Conservation (phyloP, 1,140 invertebrate genomes). For the Drosophila saltans region DNA sequence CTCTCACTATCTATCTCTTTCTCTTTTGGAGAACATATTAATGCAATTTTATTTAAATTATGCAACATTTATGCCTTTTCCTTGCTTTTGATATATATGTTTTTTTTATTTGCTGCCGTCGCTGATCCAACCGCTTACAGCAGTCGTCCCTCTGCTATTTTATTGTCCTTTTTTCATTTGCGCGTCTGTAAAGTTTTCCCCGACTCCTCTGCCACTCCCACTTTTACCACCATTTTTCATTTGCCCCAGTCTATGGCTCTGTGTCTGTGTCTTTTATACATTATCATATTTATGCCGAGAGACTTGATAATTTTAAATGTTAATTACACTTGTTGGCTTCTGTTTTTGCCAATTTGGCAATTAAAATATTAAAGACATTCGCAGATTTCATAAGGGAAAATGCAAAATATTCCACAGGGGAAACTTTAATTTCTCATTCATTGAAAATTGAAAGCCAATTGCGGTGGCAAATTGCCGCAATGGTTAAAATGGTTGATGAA, state of each 20-base stretch:
- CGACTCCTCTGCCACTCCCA: neutral
- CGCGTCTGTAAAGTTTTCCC: constrained; percentile 28
- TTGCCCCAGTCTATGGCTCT: neutral
- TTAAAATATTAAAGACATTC: constrained; percentile 46
- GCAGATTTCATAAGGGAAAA: neutral
- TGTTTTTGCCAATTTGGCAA: constrained; percentile 27
- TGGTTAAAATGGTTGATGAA: neutral
- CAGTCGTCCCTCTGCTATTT: constrained; percentile 38
- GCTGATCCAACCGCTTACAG: constrained; percentile 28
- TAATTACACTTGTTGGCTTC: constrained; percentile 54
- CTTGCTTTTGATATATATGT: constrained; percentile 60
- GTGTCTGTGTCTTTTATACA: neutral
- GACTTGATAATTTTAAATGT: constrained; percentile 67
- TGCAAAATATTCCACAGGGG: neutral
- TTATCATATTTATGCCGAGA: constrained; percentile 44
- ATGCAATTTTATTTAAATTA: constrained; percentile 80
- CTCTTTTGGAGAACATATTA: constrained; percentile 64
- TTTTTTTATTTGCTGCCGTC: constrained; percentile 47
- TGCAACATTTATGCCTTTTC: constrained; percentile 67
- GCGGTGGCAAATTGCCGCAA: neutral
- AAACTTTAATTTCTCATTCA: neutral
- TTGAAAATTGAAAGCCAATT: constrained; percentile 6
- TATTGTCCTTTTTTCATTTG: constrained; percentile 47
- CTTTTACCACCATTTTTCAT: neutral
- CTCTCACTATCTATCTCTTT: neutral